These are phyloP conservation scores for Mantis religiosa DNA, from an alignment of 2,888 invertebrate genomes.

Conservation along the genomic window DNA sequence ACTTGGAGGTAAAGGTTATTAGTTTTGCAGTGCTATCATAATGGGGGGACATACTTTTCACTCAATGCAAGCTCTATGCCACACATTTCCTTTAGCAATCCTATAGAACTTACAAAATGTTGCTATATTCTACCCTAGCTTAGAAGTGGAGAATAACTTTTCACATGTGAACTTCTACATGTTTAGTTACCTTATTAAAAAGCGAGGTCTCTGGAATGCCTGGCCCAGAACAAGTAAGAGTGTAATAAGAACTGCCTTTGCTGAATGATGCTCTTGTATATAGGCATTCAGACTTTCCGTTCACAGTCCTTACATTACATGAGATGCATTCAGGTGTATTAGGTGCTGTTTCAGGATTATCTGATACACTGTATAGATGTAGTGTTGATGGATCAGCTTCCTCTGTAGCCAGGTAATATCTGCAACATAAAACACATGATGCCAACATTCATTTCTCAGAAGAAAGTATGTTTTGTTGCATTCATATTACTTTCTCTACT, in stretches of 20 bases:
- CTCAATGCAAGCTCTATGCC: too few relatives aligned
- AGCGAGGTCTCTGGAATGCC: constrained; percentile 70
- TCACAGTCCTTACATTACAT: constrained; percentile 58
- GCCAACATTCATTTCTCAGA: too few relatives aligned
- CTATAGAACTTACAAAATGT: too few relatives aligned
- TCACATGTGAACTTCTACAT: neutral
- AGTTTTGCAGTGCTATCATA: too few relatives aligned
- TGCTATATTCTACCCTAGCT: too few relatives aligned
- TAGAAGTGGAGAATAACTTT: too few relatives aligned
- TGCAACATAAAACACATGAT: constrained; percentile 40
- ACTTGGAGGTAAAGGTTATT: too few relatives aligned
- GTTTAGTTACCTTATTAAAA: constrained; percentile 51
- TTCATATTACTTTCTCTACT: too few relatives aligned
- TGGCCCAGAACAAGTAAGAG: constrained; percentile 80
- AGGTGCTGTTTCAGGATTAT: constrained; percentile 44
- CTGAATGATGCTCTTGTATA: constrained; percentile 68
- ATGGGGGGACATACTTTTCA: too few relatives aligned
- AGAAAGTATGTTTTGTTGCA: too few relatives aligned
- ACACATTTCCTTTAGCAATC: too few relatives aligned
- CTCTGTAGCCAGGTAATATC: constrained; percentile 81
- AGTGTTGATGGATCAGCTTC: constrained; percentile 70
- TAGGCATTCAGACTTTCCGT: constrained; percentile 53
- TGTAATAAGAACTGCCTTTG: constrained; percentile 59
- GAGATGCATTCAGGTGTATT: constrained; percentile 62
- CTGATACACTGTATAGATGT: constrained; percentile 72